Conservation (phyloP, 2,888 invertebrate genomes). For the Serripes groenlandicus region DNA sequence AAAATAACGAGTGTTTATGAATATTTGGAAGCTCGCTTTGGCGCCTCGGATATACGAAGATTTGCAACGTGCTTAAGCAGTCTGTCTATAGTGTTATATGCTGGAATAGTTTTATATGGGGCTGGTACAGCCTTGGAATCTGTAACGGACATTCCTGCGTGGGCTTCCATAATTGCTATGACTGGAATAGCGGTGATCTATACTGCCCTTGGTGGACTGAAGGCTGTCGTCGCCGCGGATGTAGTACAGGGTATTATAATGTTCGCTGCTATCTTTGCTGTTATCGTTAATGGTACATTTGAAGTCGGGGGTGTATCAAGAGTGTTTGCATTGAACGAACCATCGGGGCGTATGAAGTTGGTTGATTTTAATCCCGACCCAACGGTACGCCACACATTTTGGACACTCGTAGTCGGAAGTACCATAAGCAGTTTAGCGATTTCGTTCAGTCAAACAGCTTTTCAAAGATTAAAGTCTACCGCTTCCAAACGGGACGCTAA, state of each 20-base stretch:
- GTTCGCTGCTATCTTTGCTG: conserved; percentile 40
- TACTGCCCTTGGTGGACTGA: conserved; percentile 51
- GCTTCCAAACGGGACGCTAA: conserved; percentile 39
- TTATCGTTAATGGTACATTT: conserved; percentile 50
- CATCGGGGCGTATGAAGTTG: conserved; percentile 38
- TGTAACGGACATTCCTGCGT: conserved; percentile 33
- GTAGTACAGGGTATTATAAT: conserved; percentile 54
- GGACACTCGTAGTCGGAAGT: conserved; percentile 46
- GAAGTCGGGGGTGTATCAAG: conserved; percentile 37
- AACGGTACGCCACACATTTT: conserved; percentile 50
- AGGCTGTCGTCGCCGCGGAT: conserved; percentile 53
- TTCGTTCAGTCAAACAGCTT: conserved; percentile 22
- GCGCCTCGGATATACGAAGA: conserved; percentile 26
- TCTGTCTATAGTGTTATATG: conserved; percentile 38
- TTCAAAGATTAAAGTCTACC: conserved; percentile 54
- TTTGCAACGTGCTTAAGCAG: conserved; percentile 30
- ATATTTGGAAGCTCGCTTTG: conserved; percentile 42
- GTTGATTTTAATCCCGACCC: conserved; percentile 51
- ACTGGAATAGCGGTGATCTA: conserved; percentile 43
- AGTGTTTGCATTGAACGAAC: conserved; percentile 42
- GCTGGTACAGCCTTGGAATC: conserved; percentile 45
- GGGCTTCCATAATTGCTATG: conserved; percentile 31
- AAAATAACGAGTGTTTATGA: conserved; percentile 58
- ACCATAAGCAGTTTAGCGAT: conserved; percentile 10
- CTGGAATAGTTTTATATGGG: conserved; percentile 49